Base-by-base conservation (phyloP, 2,113 vertebrate genomes). In the Pavo muticus region DNA sequence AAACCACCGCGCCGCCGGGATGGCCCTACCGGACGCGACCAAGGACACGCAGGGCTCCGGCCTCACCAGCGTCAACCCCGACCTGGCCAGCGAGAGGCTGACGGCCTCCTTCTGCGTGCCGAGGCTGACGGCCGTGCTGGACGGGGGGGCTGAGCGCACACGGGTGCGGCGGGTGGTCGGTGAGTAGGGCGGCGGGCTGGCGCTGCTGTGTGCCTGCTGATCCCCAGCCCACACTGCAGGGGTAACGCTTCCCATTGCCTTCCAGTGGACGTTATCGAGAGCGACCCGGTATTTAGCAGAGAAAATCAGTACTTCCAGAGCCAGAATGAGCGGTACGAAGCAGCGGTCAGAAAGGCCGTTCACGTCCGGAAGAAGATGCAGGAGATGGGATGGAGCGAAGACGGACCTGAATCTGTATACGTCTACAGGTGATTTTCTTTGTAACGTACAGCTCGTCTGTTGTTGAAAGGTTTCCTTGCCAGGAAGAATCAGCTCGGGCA, bases 261-360 rank as follows among this genome's bases (percentile, higher is more conserved):
- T 93, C 39, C 96, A 98, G 98, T 97, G 6, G 81, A 76, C 56
- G 75, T 95, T n/a, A 92, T 98, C 3, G 39, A 96, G 30, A 12
- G 37, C 0, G 97, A 98, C 65, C 97, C 97, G 3, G 77, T 50
- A 7, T 97, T 98, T 29, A 97, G 65, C 93, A 64, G 65, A 74
- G 96, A 97, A 92, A 76, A 97, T 21, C 73, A 79, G 75, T 97
- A 98, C 65, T 98, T 98, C 96, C 95, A 97, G 95, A 98, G 60
- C 35, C 96, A 93, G 63, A 96, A 96, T 5, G 98, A 98, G 79
- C 88, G 73, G 45, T 98, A 97, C 0, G 97, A 98, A 95, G 92
- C 54, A 5, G 96, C 97, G 20, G 4, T 98, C 72, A 91, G 27
- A 81, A 98, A 76, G 52, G 91, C 44, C 42, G 81, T 97, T 72